These are phyloP conservation scores for Macrobrachium rosenbergii DNA, from an alignment of 1,140 invertebrate genomes.

Conservation along the genomic window DNA sequence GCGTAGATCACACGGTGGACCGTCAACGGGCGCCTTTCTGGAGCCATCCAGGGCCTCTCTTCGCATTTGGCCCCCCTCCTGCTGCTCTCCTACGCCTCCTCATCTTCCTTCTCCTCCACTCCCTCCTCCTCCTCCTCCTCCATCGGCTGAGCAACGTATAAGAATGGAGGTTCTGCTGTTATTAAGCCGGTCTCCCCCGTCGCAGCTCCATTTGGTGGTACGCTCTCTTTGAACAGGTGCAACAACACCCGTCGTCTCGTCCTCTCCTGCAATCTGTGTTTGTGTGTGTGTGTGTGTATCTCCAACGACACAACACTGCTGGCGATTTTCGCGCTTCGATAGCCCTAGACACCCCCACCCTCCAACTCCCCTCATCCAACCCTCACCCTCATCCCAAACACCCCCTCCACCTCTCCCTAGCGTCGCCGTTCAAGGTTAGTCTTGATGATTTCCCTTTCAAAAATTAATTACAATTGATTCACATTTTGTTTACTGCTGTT, in stretches of 20 bases:
- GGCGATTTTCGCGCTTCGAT: too few species aligned
- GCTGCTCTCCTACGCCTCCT: neutral
- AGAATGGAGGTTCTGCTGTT: conserved; percentile 51
- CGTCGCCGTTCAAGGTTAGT: too few species aligned
- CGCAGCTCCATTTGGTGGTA: conserved; percentile 31
- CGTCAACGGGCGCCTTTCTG: conserved; percentile 6
- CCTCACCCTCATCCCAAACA: too few species aligned
- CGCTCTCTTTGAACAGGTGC: conserved; percentile 47
- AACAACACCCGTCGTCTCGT: neutral
- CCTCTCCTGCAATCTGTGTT: neutral
- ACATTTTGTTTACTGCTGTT: too few species aligned
- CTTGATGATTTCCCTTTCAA: too few species aligned
- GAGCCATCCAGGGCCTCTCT: neutral
- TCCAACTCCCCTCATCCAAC: too few species aligned
- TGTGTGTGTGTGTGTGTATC: neutral
- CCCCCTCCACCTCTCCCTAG: too few species aligned
- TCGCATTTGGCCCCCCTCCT: conserved; percentile 17
- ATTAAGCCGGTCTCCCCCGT: conserved; percentile 53
- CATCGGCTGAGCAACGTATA: conserved; percentile 40
- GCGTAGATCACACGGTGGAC: conserved; percentile 37
- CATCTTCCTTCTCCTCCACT: neutral
- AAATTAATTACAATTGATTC: too few species aligned
- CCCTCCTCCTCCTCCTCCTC: conserved; percentile 3
- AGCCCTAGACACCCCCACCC: too few species aligned
- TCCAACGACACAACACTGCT: too few species aligned